phyloP scores from a whole-genome alignment of 2,797 vertebrate genomes.

The Carcharodon carcharias region DNA sequence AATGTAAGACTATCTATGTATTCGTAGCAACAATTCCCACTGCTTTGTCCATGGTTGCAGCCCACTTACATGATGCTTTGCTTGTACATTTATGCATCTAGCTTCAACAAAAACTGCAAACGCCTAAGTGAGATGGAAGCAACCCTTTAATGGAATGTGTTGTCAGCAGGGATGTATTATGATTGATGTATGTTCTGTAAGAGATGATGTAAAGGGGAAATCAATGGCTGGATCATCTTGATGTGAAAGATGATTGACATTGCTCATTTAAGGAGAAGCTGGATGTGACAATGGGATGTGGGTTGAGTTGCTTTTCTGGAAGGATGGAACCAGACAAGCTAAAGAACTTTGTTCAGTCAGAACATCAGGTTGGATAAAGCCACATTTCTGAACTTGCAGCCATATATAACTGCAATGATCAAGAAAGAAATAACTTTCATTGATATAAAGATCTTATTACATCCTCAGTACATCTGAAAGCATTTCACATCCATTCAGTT shows the following conservation, averaged over 20 bases:
- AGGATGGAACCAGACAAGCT: background rate
- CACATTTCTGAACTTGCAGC: background rate
- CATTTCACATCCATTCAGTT: background rate
- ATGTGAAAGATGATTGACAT: background rate
- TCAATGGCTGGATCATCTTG: background rate
- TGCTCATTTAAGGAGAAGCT: background rate
- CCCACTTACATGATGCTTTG: background rate
- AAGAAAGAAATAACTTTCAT: background rate
- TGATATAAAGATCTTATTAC: background rate
- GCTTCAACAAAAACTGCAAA: background rate
- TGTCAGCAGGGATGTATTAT: background rate
- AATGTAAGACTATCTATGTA: background rate
- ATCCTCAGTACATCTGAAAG: background rate
- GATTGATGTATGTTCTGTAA: background rate
- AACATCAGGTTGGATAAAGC: background rate
- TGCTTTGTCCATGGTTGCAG: background rate
- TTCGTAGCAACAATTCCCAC: background rate
- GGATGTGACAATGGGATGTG: background rate
- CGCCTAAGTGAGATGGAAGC: background rate
- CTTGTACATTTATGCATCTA: background rate
- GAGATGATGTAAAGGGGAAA: background rate
- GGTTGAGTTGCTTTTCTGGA: background rate
- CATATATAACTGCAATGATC: background rate
- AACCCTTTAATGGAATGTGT: background rate
- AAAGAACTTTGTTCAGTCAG: background rate